Conservation (phyloP, 2,888 invertebrate species). For the Zaprionus obscuricornis region DNA sequence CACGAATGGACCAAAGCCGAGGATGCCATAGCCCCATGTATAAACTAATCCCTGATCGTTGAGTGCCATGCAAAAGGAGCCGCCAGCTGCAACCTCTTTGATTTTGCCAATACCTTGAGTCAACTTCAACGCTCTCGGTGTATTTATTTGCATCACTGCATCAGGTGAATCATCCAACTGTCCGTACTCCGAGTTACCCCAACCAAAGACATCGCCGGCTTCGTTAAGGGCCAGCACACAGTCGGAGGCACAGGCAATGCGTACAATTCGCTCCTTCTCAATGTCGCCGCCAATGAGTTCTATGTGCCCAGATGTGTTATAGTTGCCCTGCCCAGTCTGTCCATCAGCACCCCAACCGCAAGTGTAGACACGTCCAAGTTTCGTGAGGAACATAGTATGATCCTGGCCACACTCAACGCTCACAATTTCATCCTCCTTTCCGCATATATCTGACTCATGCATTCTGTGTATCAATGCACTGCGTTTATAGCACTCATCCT, state of each 20-base stretch:
- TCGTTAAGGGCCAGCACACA: constrained; percentile 95
- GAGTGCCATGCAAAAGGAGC: constrained; percentile 92
- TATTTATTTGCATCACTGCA: constrained; percentile 87
- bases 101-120: constrained; percentile 89
- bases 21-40: constrained; percentile 96
- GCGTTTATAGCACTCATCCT: constrained; percentile 89
- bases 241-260: constrained; percentile 91
- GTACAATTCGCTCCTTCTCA: constrained; percentile 90
- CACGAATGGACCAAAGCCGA: constrained; percentile 94
- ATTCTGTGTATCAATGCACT: constrained; percentile 88
- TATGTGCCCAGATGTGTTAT: constrained; percentile 86
- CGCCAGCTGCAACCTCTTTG: constrained; percentile 91
- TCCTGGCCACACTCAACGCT: constrained; percentile 92
- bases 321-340: constrained; percentile 93
- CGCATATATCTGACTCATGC: constrained; percentile 86
- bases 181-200: constrained; percentile 98
- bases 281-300: constrained; percentile 91
- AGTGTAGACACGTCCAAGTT: constrained; percentile 91
- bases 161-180: constrained; percentile 86
- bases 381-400: constrained; percentile 89
- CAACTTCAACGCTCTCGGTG: constrained; percentile 87
- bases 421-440: constrained; percentile 86
- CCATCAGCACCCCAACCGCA: constrained; percentile 98
- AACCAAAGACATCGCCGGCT: constrained; percentile 96
- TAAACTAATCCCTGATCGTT: constrained; percentile 94